Evolutionary conservation across 2,888 invertebrate genomes (phyloP), one percentile per base, ranked within the genome.

Genomic region (Meteorus cinctellus): DNA sequence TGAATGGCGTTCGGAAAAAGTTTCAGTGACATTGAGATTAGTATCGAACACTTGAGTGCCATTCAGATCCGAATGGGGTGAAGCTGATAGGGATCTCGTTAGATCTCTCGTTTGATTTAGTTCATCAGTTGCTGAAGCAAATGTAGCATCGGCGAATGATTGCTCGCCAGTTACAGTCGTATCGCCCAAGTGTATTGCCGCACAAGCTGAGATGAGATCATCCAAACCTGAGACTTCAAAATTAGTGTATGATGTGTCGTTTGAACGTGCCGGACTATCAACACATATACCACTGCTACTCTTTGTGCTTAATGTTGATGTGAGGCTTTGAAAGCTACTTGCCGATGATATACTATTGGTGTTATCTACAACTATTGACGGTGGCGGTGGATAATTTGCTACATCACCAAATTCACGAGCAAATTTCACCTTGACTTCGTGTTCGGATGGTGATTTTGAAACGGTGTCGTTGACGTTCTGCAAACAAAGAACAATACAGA

Each of bases 381-480:
- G 5, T 34, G 71, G 70, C 55, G 41, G 31, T 48, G 75, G 65
- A 62, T 48, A 41, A 24, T 36, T 63, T 34, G 74, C 71, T 24
- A 71, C 86, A 72, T 88, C 87, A 48, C 82, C 85, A 67, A 87
- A 87, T 76, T 87, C 87, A 48, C 87, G 85, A 67, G 84, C 81
- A 74, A 87, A 87, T 60, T 82, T 84, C 59, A 88, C 87, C 77
- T 87, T 87, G 73, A 87, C 83, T 78, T 88, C 87, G 82, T 87
- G 86, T 74, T 85, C 86, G 51, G 81, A 34, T 0, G 41, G 12
- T 29, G 68, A 55, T 74, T 83, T 85, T 14, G 75, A 51, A 27
- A 67, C 31, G 0, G 76, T 76, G 48, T 80, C 81, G 78, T 78
- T 80, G 75, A 80, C 78, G 74, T 73, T 72, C 81, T 81, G 79